A percentile compares a stretch with the other conserved stretches of the same genome.
Evolutionary conservation across 2,888 invertebrate species (phyloP).

Genomic region (Drosophila tripunctata): DNA sequence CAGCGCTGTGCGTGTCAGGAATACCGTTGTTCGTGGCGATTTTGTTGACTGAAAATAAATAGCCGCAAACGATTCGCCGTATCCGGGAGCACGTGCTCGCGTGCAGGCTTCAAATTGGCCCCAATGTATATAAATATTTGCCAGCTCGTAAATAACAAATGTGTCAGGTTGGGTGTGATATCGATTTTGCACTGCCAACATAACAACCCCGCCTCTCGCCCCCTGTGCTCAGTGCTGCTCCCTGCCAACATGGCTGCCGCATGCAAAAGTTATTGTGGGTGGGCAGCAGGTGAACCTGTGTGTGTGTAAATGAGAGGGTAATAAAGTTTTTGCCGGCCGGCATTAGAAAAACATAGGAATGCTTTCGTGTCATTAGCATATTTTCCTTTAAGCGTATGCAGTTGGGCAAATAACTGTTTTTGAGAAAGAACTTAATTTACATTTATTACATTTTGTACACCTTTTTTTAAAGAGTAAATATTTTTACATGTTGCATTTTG

Average conservation of each 20-base stretch:
- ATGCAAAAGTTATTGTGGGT: neutral
- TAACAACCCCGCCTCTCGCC: neutral
- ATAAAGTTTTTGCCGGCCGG: conserved; percentile 10
- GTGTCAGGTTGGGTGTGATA: conserved; percentile 40
- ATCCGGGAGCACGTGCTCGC: conserved; percentile 66
- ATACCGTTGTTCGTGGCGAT: conserved; percentile 48
- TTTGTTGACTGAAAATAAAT: conserved; percentile 72
- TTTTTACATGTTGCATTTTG: too few species aligned
- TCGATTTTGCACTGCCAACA: conserved; percentile 73
- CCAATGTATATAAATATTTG: conserved; percentile 59
- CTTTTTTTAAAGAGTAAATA: neutral
- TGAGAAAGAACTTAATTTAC: neutral
- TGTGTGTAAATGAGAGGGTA: too few species aligned
- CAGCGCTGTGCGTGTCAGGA: conserved; percentile 4
- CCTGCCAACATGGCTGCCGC: neutral
- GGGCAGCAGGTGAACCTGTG: neutral
- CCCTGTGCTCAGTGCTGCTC: neutral
- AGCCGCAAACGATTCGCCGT: conserved; percentile 22
- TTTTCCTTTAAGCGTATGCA: neutral
- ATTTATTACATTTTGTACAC: neutral
- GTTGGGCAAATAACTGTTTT: neutral
- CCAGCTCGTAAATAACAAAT: conserved; percentile 43
- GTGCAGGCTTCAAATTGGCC: conserved; percentile 56
- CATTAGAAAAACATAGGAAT: neutral
- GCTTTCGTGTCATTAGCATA: conserved; percentile 7